A percentile compares a stretch with the other conserved stretches of the same genome.
Conservation (phyloP, 2,797 vertebrate species). For the Chrosomus eos region DNA sequence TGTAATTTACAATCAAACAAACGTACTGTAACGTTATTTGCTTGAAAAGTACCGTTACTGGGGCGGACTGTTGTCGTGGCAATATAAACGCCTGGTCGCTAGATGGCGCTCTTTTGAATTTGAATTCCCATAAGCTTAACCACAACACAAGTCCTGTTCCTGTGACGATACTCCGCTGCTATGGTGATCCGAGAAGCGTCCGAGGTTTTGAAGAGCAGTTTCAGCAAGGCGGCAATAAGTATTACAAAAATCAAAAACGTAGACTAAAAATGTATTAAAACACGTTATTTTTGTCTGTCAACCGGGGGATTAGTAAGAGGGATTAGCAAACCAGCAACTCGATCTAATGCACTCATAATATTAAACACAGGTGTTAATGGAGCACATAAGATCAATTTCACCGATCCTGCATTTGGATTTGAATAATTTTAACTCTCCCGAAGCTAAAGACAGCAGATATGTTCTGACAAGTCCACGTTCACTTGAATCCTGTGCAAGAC, state of each 20-base stretch:
- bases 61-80: neutral
- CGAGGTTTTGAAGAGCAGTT: neutral
- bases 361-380: constrained; percentile 63
- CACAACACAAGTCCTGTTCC: neutral
- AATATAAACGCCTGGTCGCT: neutral
- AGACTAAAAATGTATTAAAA: neutral
- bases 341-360: neutral
- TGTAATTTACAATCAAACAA: neutral
- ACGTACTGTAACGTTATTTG: neutral
- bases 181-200: constrained; percentile 32
- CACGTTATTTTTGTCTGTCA: neutral
- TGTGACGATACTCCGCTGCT: constrained; percentile 13
- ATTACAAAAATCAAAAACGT: neutral
- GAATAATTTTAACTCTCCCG: constrained; percentile 63
- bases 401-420: constrained; percentile 64
- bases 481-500: constrained; percentile 64
- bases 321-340: neutral
- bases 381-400: constrained; percentile 54
- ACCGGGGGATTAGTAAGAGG: neutral
- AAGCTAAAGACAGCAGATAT: constrained; percentile 62
- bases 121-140: neutral
- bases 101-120: neutral
- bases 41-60: neutral
- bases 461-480: constrained; percentile 69
- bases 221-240: constrained; percentile 23